Evolutionary conservation across 1,140 invertebrate species (phyloP).

Genomic region (Drosophila obscura): DNA sequence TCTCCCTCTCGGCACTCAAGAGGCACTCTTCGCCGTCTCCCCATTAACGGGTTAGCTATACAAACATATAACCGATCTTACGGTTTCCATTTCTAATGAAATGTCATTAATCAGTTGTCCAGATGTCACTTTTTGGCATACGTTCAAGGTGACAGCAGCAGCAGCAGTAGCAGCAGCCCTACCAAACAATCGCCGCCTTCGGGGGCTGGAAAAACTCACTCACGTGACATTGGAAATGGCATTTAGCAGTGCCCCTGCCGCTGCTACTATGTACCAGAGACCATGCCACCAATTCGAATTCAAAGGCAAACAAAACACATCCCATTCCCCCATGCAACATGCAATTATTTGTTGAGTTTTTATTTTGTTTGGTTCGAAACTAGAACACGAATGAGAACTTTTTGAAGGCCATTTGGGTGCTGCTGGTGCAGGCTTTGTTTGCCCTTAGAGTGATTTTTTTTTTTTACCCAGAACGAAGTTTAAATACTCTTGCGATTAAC

Average conservation of each 20-base stretch:
- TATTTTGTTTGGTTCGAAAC: conserved; percentile 51
- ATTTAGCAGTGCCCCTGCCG: conserved; percentile 29
- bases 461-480: not conserved
- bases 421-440: conserved; percentile 62
- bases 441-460: conserved; percentile 35
- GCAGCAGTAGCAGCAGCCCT: conserved; percentile 10
- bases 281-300: conserved; percentile 48
- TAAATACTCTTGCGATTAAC: conserved; percentile 3
- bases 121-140: conserved; percentile 69
- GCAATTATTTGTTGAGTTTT: conserved; percentile 34
- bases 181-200: conserved; percentile 64
- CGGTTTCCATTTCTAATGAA: conserved; percentile 57
- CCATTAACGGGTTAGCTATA: conserved; percentile 52
- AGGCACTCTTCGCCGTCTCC: conserved; percentile 26
- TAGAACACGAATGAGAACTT: conserved; percentile 81
- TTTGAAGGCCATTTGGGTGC: conserved; percentile 57
- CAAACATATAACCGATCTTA: conserved; percentile 34
- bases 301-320: conserved; percentile 68
- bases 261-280: not conserved
- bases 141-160: conserved; percentile 65
- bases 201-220: conserved; percentile 18
- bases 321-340: conserved; percentile 56
- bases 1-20: conserved; percentile 36
- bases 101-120: conserved; percentile 65
- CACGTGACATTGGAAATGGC: conserved; percentile 66